phyloP scores from a whole-genome alignment of 2,113 vertebrate species.

The Puntigrus tetrazona region DNA sequence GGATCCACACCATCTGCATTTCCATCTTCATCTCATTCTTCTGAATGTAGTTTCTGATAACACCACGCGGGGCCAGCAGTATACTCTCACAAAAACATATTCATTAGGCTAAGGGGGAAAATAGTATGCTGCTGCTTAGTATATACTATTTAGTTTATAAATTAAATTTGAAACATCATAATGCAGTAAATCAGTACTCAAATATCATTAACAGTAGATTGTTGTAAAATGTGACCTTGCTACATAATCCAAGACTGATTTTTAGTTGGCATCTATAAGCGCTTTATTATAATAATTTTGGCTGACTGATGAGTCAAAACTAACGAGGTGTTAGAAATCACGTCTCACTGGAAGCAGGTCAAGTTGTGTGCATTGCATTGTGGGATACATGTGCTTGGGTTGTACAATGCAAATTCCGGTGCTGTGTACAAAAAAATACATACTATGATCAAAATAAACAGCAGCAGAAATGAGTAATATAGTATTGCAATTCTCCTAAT shows the following conservation, averaged over 20 bases:
- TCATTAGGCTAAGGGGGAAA: not conserved
- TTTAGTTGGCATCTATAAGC: not conserved
- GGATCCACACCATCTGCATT: not conserved
- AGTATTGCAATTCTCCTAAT: not conserved
- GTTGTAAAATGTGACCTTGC: not conserved
- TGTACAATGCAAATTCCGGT: not conserved
- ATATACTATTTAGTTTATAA: not conserved
- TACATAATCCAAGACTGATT: not conserved
- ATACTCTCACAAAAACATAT: not conserved
- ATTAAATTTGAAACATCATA: not conserved
- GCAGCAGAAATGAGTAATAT: not conserved
- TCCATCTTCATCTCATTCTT: not conserved
- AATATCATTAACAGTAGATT: not conserved
- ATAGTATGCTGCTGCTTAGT: too few species aligned
- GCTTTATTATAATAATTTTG: not conserved
- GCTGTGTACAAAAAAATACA: not conserved
- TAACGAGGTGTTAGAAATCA: not conserved
- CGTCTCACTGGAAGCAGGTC: not conserved
- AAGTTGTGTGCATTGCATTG: not conserved
- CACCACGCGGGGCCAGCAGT: not conserved
- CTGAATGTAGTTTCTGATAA: not conserved
- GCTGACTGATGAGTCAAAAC: not conserved
- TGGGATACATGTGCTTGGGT: not conserved
- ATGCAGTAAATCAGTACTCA: too few species aligned
- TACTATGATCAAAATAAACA: not conserved